A percentile compares a stretch with the other conserved stretches of the same genome.
phyloP scores from a whole-genome alignment of 2,888 invertebrate species.

The Cephus nigrinus region DNA sequence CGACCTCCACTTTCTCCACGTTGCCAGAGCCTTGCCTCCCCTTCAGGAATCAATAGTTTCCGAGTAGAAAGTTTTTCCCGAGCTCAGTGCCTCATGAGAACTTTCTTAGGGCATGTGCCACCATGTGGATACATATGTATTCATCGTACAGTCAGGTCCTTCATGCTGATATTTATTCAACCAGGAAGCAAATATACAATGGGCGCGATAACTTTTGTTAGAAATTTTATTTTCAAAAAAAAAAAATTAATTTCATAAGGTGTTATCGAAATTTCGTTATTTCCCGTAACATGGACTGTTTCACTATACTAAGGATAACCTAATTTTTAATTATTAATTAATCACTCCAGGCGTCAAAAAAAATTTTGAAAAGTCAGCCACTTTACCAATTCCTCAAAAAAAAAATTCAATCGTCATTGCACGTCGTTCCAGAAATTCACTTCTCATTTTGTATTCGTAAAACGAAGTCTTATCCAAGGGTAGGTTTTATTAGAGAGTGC shows the following conservation, averaged over 20 bases:
- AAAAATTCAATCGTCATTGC: neutral
- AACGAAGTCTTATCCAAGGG: neutral
- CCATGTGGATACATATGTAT: neutral
- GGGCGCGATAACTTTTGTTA: neutral
- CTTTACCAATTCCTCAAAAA: neutral
- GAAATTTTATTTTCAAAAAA: too few relatives aligned
- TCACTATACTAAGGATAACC: neutral
- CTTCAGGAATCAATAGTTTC: constrained; percentile 33
- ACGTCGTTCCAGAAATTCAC: neutral
- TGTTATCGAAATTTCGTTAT: neutral
- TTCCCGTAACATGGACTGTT: neutral
- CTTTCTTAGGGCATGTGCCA: neutral
- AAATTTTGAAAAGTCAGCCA: neutral
- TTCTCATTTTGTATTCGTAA: neutral
- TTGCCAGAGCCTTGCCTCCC: constrained; percentile 12
- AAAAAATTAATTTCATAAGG: too few relatives aligned
- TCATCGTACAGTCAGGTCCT: neutral
- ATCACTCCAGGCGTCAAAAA: neutral
- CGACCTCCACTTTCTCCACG: constrained; percentile 16
- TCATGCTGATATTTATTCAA: neutral
- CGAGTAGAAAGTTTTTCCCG: constrained; percentile 23
- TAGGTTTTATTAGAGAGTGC: neutral
- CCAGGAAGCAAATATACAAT: neutral
- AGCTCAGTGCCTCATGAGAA: neutral
- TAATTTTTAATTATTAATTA: neutral